Evolutionary conservation across 2,113 vertebrate genomes (phyloP), one percentile per base, ranked within the genome.

Genomic region (Hemichromis elongatus): DNA sequence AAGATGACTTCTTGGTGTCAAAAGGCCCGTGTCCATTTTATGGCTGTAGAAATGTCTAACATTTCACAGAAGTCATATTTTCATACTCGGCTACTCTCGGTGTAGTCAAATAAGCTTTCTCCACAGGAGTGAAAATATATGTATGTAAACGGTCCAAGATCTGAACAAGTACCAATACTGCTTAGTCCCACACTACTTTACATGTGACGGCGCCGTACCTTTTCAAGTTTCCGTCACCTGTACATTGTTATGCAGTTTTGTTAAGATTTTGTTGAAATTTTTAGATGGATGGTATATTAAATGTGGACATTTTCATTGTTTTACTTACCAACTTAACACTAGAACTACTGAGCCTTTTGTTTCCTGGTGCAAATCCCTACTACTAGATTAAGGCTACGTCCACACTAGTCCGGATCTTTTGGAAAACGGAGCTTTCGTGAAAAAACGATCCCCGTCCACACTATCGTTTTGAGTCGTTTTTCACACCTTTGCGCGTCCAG

Each of bases 141-240:
- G 59, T 37, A 37, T 37, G 33, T 13, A 33, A 37, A 63, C n/a
- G 10, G 1, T 35, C 35, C 59, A 35, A 61, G 2, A 12, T 35
- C 59, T 19, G 30, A 63, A 30, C 28, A 61, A 61, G 28, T 0
- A 7, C 28, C 33, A 61, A 16, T 61, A 61, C 9, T 61, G 5
- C 57, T 61, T 11, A 61, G 16, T 19, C 33, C 9, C 0, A 61
- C 57, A 30, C 4, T 30, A 30, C 30, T 30, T 30, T 30, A 30
- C 30, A 61, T 19, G 28, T 61, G 28, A 59, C 2, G 1, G 54
- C 33, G 1, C 35, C 9, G 1, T 0, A 61, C 9, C 18, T 10
- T 35, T 61, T 18, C 30, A 0, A 35, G 30, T 18, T 7, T 61
- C 57, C 35, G 1, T n/a, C 30, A 61, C 0, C 9, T 61, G 57